phyloP scores from a whole-genome alignment of 2,888 invertebrate genomes.

The Steromphala cineraria region DNA sequence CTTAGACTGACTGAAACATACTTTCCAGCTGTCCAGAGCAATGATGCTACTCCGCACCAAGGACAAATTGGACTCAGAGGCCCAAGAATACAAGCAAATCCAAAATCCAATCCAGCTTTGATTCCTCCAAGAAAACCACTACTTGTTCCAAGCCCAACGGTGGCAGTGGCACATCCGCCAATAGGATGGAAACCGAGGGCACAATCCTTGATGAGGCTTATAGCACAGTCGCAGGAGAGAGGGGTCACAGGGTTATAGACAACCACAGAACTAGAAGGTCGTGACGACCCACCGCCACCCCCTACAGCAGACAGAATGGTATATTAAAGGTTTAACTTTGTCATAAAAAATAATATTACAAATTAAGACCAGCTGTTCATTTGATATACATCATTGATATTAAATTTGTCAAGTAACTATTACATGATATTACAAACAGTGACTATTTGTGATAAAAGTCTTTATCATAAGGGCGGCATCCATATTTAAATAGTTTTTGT shows the following conservation, averaged over 20 bases:
- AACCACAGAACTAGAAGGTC: constrained; percentile 27
- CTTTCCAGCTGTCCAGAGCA: constrained; percentile 22
- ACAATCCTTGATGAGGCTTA: constrained; percentile 36
- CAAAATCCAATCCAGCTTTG: constrained; percentile 21
- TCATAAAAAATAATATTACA: no score
- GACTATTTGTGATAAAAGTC: no score
- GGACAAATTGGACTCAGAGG: constrained; percentile 4
- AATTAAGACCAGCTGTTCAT: no score
- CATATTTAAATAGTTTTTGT: no score
- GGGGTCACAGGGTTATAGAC: constrained; percentile 40
- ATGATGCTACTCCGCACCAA: constrained; percentile 24
- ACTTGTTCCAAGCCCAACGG: constrained; percentile 7
- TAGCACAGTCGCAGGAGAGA: constrained; percentile 43
- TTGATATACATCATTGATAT: no score
- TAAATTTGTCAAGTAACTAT: no score
- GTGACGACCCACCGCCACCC: constrained; percentile 22
- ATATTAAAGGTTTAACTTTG: neutral
- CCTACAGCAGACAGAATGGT: neutral
- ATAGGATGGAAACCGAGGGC: constrained; percentile 28
- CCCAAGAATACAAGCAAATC: constrained; percentile 31
- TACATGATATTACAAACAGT: no score
- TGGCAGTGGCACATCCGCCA: constrained; percentile 32
- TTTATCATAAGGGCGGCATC: no score
- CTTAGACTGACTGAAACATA: neutral
- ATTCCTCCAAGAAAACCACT: neutral